Evolutionary conservation across 2,888 invertebrate genomes (phyloP).

Genomic region (Augiades crinisus): DNA sequence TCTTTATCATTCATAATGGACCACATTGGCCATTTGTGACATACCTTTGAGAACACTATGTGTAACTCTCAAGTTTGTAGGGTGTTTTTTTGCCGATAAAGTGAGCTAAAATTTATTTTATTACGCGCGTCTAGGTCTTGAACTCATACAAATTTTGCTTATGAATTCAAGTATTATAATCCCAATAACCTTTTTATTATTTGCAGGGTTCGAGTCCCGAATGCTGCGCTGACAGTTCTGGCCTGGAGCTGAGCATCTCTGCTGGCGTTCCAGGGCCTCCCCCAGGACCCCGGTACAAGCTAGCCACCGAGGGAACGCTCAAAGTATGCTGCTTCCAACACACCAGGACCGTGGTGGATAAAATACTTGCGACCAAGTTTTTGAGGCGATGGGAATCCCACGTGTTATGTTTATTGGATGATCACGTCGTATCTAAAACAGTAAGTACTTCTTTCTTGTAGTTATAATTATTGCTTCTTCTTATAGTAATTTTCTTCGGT

Average conservation of each 20-base stretch:
- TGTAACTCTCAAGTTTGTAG: no score
- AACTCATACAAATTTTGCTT: no score
- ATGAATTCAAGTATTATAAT: no score
- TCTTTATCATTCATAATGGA: no score
- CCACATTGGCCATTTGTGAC: no score
- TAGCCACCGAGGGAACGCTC: slow-evolving; percentile 86
- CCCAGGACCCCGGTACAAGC: slow-evolving; percentile 84
- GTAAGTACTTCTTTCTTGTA: slow-evolving; percentile 71
- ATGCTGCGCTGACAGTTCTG: slow-evolving; percentile 70
- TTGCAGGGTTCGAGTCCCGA: slow-evolving; percentile 78
- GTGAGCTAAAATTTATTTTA: no score
- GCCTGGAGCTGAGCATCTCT: slow-evolving; percentile 59
- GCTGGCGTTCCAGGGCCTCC: slow-evolving; percentile 62
- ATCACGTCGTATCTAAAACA: slow-evolving; percentile 86
- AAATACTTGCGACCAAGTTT: slow-evolving; percentile 89
- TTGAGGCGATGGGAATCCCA: slow-evolving; percentile 90
- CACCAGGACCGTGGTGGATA: slow-evolving; percentile 88
- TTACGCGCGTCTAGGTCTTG: no score
- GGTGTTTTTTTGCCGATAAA: no score
- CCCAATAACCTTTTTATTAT: neutral
- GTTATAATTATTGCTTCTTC: neutral
- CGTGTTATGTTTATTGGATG: slow-evolving; percentile 84
- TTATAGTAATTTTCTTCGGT: no score
- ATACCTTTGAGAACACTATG: no score
- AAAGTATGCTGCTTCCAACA: slow-evolving; percentile 89